These are phyloP conservation scores for Limanda limanda DNA, from an alignment of 2,113 vertebrate species.

Conservation along the genomic window DNA sequence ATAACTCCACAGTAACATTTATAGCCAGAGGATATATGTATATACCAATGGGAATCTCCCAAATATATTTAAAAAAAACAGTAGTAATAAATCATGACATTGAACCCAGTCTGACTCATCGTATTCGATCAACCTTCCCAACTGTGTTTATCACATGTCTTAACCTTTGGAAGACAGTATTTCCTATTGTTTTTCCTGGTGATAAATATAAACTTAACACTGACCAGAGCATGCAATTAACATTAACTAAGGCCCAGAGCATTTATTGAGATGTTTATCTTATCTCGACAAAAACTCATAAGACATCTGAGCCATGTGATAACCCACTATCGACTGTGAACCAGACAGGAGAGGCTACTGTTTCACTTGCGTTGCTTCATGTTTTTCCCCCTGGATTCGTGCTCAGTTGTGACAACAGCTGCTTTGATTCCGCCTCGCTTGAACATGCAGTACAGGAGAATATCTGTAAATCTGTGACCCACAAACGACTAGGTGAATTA, in stretches of 20 bases:
- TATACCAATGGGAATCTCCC: constrained; percentile 3
- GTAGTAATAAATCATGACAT: not conserved
- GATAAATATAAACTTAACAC: constrained; percentile 36
- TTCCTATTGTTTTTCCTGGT: not conserved
- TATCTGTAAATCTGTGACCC: not conserved
- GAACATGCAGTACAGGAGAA: not conserved
- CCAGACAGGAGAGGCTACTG: constrained; percentile 55
- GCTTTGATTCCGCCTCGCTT: not conserved
- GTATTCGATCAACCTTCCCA: constrained; percentile 2
- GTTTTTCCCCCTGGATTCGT: constrained; percentile 20
- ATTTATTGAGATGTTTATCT: constrained; percentile 35
- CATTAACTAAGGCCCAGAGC: constrained; percentile 22
- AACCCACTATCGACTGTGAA: constrained; percentile 39
- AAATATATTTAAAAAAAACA: not conserved
- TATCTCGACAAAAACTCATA: constrained; percentile 61
- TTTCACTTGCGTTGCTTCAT: constrained; percentile 38
- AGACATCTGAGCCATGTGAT: constrained; percentile 69
- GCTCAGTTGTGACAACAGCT: constrained; percentile 14
- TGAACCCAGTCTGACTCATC: not conserved
- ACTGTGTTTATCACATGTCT: constrained; percentile 41
- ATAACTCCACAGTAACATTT: not conserved
- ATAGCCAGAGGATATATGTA: constrained; percentile 9
- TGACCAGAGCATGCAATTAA: constrained; percentile 31
- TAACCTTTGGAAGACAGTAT: constrained; percentile 4
- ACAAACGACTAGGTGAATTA: not conserved